Evolutionary conservation across 2,797 vertebrate species (phyloP).

Genomic region (Pipistrellus nathusii): DNA sequence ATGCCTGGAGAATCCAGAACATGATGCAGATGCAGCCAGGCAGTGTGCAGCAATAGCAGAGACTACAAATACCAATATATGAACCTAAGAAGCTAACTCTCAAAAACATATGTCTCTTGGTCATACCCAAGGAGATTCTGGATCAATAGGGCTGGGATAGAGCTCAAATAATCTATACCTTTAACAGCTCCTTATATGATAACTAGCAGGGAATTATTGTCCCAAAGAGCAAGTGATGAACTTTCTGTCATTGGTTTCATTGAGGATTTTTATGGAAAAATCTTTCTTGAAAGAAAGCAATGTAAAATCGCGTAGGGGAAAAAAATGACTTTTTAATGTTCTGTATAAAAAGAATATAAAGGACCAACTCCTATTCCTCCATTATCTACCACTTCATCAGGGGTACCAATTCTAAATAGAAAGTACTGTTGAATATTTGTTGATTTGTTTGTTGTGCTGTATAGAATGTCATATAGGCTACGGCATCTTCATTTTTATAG

Average conservation of each 20-base stretch:
- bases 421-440: not conserved
- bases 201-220: not conserved
- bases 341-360: not conserved
- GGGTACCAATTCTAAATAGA: not conserved
- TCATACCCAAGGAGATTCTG: not conserved
- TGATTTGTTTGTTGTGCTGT: not conserved
- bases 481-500: not conserved
- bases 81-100: not conserved
- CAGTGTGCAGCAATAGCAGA: not conserved
- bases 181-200: not conserved
- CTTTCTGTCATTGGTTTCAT: slow-evolving; percentile 4
- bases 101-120: not conserved
- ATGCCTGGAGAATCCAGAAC: not conserved
- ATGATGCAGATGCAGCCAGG: not conserved
- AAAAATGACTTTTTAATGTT: slow-evolving; percentile 36
- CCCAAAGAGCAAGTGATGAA: not conserved
- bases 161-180: not conserved
- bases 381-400: not conserved
- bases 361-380: not conserved
- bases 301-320: not conserved
- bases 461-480: not conserved
- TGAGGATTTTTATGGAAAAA: not conserved
- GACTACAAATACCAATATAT: not conserved
- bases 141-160: not conserved
- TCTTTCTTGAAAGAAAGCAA: slow-evolving; percentile 42